Percentiles rank a stretch among this genome's conserved stretches.
Conservation (phyloP, 2,113 vertebrate genomes). For the Anguilla japonica region DNA sequence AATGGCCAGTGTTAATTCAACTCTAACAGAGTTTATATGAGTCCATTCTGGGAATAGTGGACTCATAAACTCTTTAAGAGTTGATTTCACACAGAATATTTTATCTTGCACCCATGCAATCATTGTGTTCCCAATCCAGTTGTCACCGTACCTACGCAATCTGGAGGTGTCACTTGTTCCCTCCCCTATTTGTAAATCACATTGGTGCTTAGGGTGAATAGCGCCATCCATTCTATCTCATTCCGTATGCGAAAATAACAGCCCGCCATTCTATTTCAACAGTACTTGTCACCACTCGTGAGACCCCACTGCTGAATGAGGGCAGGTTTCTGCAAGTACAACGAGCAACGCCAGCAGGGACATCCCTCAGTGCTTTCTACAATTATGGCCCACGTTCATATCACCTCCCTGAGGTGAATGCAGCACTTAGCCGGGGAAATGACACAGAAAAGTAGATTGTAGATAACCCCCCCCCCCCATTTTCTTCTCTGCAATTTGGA, state of each 20-base stretch:
- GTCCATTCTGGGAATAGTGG: too few species aligned
- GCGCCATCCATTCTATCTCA: neutral
- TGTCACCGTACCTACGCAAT: too few species aligned
- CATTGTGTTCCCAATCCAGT: too few species aligned
- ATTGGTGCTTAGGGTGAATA: too few species aligned
- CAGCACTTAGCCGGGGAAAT: neutral
- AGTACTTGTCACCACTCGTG: neutral
- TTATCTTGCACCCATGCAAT: too few species aligned
- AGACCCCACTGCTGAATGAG: constrained; percentile 2
- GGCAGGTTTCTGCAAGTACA: neutral
- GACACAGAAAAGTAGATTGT: neutral
- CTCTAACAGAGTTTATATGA: too few species aligned
- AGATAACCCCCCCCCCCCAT: neutral
- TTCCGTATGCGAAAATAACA: neutral
- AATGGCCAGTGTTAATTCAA: too few species aligned
- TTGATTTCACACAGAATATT: too few species aligned
- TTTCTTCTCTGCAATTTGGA: neutral
- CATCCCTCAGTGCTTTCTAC: neutral
- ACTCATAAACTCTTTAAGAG: too few species aligned
- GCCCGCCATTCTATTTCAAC: neutral
- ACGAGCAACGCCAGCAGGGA: neutral
- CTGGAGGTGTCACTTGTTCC: too few species aligned
- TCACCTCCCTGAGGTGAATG: neutral
- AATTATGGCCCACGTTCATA: neutral
- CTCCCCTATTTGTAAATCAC: too few species aligned